Percentiles rank a stretch among this genome's conserved stretches.
Evolutionary conservation across 2,888 invertebrate genomes (phyloP).

Genomic region (Erynnis tages): DNA sequence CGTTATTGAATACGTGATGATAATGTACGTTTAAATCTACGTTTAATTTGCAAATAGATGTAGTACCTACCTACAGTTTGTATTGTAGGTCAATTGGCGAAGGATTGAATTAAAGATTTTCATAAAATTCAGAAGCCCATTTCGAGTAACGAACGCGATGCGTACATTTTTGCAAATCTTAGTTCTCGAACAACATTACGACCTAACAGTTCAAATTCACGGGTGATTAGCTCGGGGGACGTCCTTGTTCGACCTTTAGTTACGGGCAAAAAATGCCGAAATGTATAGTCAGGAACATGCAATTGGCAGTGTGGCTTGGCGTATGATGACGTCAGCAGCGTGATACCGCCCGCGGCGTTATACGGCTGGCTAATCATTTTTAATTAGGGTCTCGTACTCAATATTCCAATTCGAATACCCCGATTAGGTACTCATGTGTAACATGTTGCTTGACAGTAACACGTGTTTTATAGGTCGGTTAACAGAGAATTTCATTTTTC

Average conservation of each 20-base stretch:
- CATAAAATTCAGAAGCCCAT: too few relatives aligned
- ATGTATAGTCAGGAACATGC: conserved; percentile 26
- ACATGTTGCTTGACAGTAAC: background rate
- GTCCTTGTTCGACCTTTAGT: conserved; percentile 22
- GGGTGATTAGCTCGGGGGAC: conserved; percentile 20
- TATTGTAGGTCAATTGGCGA: too few relatives aligned
- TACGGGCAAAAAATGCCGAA: conserved; percentile 16
- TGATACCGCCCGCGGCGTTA: conserved; percentile 46
- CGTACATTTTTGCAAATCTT: too few relatives aligned
- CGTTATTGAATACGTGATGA: too few relatives aligned
- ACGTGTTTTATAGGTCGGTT: background rate
- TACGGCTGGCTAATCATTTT: conserved; percentile 20
- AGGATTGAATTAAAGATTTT: too few relatives aligned
- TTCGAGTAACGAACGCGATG: background rate
- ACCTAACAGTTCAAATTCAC: conserved; percentile 10
- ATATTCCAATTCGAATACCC: background rate
- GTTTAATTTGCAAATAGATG: too few relatives aligned
- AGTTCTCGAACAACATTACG: conserved; percentile 5
- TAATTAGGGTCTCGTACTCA: conserved; percentile 21
- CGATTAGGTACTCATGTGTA: background rate
- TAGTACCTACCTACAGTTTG: too few relatives aligned
- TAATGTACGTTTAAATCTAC: too few relatives aligned
- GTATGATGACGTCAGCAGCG: conserved; percentile 47
- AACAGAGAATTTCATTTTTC: too few relatives aligned
- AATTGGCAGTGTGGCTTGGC: conserved; percentile 47